Percentiles rank a stretch among this genome's conserved stretches.
phyloP scores from a whole-genome alignment of 2,113 vertebrate species.

The Campylomormyrus tamandua region DNA sequence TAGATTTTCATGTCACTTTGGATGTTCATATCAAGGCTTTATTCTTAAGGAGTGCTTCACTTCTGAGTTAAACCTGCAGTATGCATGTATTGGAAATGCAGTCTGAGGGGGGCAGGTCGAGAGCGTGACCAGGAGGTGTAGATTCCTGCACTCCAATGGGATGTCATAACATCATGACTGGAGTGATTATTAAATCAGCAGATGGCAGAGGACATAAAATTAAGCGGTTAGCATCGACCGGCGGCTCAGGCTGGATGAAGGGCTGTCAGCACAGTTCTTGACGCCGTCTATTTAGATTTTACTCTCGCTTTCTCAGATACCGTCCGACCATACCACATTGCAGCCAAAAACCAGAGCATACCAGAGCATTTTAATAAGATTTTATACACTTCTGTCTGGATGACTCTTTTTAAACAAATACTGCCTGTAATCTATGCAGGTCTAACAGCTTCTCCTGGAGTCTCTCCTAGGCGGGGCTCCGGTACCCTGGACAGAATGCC shows the following conservation, averaged over 20 bases:
- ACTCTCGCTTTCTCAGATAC: not conserved
- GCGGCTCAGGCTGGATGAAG: not conserved
- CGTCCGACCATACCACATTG: not conserved
- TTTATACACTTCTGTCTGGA: not conserved
- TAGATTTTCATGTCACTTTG: not conserved
- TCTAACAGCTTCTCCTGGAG: not conserved
- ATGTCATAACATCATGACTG: not conserved
- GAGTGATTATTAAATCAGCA: conserved; percentile 2
- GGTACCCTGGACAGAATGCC: not conserved
- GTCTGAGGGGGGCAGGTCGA: not conserved
- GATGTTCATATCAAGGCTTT: not conserved
- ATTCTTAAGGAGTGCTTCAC: not conserved
- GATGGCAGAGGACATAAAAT: not conserved
- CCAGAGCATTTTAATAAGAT: not conserved
- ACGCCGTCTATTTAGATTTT: not conserved
- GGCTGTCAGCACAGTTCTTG: not conserved
- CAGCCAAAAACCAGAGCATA: not conserved
- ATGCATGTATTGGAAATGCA: not conserved
- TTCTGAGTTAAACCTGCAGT: not conserved
- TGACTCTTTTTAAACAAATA: not conserved
- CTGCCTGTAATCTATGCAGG: not conserved
- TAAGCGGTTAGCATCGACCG: not conserved
- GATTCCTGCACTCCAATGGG: not conserved
- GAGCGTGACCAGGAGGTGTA: not conserved
- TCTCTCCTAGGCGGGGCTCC: not conserved